Percentiles rank a stretch among this genome's conserved stretches.
Evolutionary conservation across 23 tunicate species (phyloP).

Genomic region (Trididemnum nubilum): DNA sequence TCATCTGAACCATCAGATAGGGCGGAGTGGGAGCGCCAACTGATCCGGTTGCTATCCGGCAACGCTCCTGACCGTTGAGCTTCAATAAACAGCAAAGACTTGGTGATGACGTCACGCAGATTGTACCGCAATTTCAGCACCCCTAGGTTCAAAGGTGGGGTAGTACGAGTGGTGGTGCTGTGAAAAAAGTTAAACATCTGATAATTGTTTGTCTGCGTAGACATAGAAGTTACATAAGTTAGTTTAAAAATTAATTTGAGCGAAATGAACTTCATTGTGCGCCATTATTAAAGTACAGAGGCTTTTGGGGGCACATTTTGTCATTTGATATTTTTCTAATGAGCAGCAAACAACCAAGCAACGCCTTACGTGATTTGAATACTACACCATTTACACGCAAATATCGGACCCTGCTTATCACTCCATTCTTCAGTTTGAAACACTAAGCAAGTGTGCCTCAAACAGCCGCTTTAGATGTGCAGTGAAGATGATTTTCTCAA

Average conservation of each 20-base stretch:
- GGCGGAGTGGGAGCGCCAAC: constrained; percentile 93
- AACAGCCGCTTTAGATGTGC: no score
- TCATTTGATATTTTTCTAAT: no score
- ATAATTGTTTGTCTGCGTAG: no score
- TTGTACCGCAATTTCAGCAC: constrained; percentile 63
- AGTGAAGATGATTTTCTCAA: no score
- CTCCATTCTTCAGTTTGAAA: no score
- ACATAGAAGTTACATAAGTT: background rate
- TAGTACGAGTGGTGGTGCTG: constrained; percentile 35
- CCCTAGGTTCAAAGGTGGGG: constrained; percentile 51
- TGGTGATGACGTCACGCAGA: constrained; percentile 84
- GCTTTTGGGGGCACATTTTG: no score
- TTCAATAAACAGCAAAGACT: constrained; percentile 82
- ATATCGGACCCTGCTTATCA: no score
- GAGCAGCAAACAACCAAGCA: no score
- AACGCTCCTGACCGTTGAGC: constrained; percentile 94
- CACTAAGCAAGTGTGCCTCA: no score
- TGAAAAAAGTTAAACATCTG: background rate
- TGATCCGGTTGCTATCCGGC: constrained; percentile 53
- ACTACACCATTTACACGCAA: no score
- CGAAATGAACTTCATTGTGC: background rate
- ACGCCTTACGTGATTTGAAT: no score
- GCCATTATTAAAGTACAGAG: no score
- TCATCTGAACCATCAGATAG: constrained; percentile 80
- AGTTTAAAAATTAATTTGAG: background rate